Evolutionary conservation across 1,140 invertebrate species (phyloP).

Genomic region (Hycleus phaleratus): DNA sequence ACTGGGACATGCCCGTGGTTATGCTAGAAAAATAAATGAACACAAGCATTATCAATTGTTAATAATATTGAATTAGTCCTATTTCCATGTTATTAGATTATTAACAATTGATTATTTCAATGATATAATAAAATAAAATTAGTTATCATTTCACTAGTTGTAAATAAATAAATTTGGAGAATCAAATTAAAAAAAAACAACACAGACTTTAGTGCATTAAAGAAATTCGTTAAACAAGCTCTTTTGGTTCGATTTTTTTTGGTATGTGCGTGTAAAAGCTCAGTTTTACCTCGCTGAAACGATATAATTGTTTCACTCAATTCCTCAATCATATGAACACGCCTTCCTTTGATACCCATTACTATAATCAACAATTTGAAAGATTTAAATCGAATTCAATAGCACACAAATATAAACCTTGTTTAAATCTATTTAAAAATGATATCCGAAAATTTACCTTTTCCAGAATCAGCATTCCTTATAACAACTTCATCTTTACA

Average conservation of each 20-base stretch:
- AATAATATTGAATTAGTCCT: too few species aligned
- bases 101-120: too few species aligned
- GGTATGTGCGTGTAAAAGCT: not conserved
- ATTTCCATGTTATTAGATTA: too few species aligned
- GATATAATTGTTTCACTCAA: slow-evolving; percentile 95
- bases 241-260: too few species aligned
- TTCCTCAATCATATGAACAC: slow-evolving; percentile 96
- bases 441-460: slow-evolving; percentile 57
- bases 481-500: slow-evolving; percentile 92
- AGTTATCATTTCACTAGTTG: too few species aligned
- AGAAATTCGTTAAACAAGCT: too few species aligned
- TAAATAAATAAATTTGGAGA: too few species aligned
- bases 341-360: slow-evolving; percentile 95
- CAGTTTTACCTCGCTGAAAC: slow-evolving; percentile 90
- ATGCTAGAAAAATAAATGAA: too few species aligned
- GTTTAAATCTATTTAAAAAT: not conserved
- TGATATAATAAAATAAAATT: too few species aligned
- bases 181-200: not conserved
- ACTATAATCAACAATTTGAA: slow-evolving; percentile 55
- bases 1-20: too few species aligned
- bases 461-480: slow-evolving; percentile 86
- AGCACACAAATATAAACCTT: too few species aligned
- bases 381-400: not conserved
- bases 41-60: too few species aligned
- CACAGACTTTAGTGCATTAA: not conserved